Base-by-base conservation (phyloP, 2,888 invertebrate genomes). In the Eugnorisma glareosa region DNA sequence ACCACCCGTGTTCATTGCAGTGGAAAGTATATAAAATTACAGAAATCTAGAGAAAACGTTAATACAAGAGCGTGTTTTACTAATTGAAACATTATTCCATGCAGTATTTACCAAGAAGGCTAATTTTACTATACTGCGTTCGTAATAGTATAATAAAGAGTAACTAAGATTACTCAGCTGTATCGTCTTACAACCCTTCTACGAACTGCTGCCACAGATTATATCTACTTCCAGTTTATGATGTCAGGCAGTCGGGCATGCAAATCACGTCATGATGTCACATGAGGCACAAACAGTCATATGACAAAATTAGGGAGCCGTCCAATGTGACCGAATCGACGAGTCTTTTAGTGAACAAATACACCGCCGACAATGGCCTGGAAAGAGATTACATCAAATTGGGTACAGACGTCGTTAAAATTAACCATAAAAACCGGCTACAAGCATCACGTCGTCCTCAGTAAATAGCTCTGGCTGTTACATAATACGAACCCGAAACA, bases 401-500 rank as follows among this genome's bases (percentile, higher is more conserved):
- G n/a, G 24, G 18, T 61, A 35, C 18, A 61, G 37, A 18, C 68
- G 43, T 31, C 24, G 18, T 48, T 66, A 35, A 48, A 35, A 8
- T 54, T n/a, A 31, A 61, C 40, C 10, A 21, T 40, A 4, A 40
- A 7, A 45, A 18, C 40, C 24, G 2, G 18, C 24, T n/a, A 5
- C 28, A 37, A 37, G 31, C 24, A 48, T 43, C 18, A 51, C 35
- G 48, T 18, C 43, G 37, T 45, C 51, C 18, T 37, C 24, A 48
- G 28, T 45, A 43, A 75, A 63, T 37, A 75, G 28, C 5, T 45
- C 63, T 63, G 37, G 35, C 28, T 66, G 59, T 76, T 78, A 66
- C 66, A 40, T 51, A 76, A 68, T 37, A 77, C 35, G 61, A 79
- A 68, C 63, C 37, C 37, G 45, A 66, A 81, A 80, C 87, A 88